Evolutionary conservation across 1,140 invertebrate species (phyloP).

Genomic region (Tribolium castaneum): DNA sequence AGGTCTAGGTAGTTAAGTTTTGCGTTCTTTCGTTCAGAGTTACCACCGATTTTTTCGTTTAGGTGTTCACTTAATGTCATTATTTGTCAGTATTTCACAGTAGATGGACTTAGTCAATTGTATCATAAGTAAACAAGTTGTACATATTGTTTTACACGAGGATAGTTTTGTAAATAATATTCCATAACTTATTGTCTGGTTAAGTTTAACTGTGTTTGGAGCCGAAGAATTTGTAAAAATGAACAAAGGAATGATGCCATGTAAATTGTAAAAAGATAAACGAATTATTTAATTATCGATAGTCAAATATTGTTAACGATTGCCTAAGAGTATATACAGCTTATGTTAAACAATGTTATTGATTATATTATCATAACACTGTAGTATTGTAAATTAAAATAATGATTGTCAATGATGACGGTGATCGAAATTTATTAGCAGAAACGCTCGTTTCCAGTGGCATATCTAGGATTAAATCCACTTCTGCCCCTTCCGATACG

Average conservation of each 20-base stretch:
- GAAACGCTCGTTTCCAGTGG: slow-evolving; percentile 14
- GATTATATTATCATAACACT: slow-evolving; percentile 13
- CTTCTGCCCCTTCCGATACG: background rate
- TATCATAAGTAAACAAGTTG: slow-evolving; percentile 3
- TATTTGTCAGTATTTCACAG: slow-evolving; percentile 23
- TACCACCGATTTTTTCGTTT: slow-evolving; percentile 17
- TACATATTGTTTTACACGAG: slow-evolving; percentile 18
- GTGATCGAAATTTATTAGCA: slow-evolving; percentile 17
- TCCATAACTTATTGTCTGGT: background rate
- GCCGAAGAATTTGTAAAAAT: slow-evolving; percentile 10
- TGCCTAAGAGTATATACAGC: slow-evolving; percentile 42
- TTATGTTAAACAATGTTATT: slow-evolving; percentile 38
- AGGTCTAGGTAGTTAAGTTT: background rate
- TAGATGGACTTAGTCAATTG: slow-evolving; percentile 14
- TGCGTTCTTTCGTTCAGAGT: background rate
- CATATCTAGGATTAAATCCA: slow-evolving; percentile 14
- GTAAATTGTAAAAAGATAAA: slow-evolving; percentile 40
- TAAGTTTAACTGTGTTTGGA: background rate
- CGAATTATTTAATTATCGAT: slow-evolving; percentile 27
- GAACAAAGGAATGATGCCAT: slow-evolving; percentile 15
- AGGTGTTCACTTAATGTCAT: slow-evolving; percentile 17
- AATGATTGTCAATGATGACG: slow-evolving; percentile 4
- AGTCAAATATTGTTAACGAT: slow-evolving; percentile 39
- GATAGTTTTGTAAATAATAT: slow-evolving; percentile 17
- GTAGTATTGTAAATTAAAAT: slow-evolving; percentile 25